Percentiles rank a stretch among this genome's conserved stretches.
Evolutionary conservation across 2,113 vertebrate species (phyloP).

Genomic region (Taurulus bubalis): DNA sequence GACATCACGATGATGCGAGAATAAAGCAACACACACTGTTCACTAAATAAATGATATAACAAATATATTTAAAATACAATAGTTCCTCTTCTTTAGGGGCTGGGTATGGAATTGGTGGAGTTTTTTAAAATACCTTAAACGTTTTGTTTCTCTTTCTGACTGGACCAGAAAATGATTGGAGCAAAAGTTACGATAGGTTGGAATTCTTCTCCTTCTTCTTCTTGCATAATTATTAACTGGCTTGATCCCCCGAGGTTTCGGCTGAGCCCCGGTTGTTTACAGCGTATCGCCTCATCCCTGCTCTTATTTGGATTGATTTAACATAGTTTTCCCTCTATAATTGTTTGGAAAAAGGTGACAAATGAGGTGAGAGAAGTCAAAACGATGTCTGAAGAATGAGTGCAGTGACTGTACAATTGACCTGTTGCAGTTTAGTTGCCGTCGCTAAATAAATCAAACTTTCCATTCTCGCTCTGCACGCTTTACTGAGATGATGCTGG

Average conservation of each 20-base stretch:
- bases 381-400: neutral
- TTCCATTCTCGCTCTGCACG: neutral
- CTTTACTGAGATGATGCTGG: no score
- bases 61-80: neutral
- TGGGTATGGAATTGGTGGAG: no score
- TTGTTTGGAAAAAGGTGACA: neutral
- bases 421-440: neutral
- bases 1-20: neutral
- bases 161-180: neutral
- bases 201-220: neutral
- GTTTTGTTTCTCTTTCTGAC: neutral
- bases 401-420: neutral
- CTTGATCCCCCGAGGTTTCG: neutral
- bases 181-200: neutral
- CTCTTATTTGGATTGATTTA: neutral
- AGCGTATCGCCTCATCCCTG: neutral
- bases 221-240: neutral
- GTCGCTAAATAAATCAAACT: neutral
- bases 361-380: neutral
- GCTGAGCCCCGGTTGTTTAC: neutral
- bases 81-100: neutral
- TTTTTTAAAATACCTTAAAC: no score
- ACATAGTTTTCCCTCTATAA: neutral
- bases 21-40: neutral
- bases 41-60: neutral